Conservation (phyloP, 1,140 invertebrate species). For the Heterodera schachtii region DNA sequence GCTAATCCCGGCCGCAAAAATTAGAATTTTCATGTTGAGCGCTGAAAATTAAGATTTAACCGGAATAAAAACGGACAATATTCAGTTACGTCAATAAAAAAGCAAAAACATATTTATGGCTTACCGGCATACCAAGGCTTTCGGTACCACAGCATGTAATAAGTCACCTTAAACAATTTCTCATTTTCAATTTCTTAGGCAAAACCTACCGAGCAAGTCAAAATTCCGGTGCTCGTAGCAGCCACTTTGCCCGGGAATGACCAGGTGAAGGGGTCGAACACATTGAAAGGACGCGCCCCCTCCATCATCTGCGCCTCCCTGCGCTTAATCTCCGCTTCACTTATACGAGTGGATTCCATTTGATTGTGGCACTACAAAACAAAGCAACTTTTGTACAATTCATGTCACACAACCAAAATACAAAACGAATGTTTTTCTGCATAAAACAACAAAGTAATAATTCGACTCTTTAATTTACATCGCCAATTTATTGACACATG, state of each 20-base stretch:
- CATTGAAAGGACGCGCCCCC: slow-evolving; percentile 24
- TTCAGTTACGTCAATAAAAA: background rate
- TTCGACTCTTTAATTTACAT: no score
- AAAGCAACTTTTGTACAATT: slow-evolving; percentile 17
- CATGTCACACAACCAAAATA: slow-evolving; percentile 11
- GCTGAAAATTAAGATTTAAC: background rate
- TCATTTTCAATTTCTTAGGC: background rate
- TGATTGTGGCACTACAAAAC: slow-evolving; percentile 5
- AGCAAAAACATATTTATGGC: background rate
- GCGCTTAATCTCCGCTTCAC: slow-evolving; percentile 46
- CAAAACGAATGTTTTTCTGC: background rate
- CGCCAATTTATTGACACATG: background rate
- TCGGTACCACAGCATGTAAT: slow-evolving; percentile 50
- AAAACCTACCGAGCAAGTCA: slow-evolving; percentile 24
- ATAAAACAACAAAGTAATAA: background rate
- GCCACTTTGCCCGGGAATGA: slow-evolving; percentile 49
- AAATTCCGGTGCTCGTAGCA: slow-evolving; percentile 34
- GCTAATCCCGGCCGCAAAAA: background rate
- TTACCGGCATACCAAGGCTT: slow-evolving; percentile 60
- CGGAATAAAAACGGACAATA: background rate
- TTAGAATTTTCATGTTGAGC: background rate
- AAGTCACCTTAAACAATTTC: slow-evolving; percentile 1
- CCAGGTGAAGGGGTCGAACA: slow-evolving; percentile 63
- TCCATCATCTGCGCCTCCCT: slow-evolving; percentile 51
- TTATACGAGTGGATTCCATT: slow-evolving; percentile 52